Base-by-base conservation (phyloP, 2,113 vertebrate genomes). In the Hypanus sabinus region DNA sequence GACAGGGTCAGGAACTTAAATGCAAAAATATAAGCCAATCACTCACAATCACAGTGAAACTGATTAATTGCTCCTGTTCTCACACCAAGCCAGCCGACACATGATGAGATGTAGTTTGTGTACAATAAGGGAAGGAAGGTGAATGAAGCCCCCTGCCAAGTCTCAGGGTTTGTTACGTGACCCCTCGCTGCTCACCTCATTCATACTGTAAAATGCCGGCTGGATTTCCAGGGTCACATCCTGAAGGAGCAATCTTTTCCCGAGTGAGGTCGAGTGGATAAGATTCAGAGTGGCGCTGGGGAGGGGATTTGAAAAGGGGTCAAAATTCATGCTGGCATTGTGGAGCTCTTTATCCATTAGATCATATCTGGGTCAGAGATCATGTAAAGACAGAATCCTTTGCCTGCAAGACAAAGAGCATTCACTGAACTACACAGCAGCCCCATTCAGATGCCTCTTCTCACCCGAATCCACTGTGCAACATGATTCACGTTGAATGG, bases 281-380 rank as follows among this genome's bases (percentile, higher is more conserved):
- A 36, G 33, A 94, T 77, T 62, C 57, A 22, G 71, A 20, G 88
- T 16, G 36, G 65, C 12, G 71, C 20, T 73, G 20, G 18, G n/a
- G 65, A 36, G 36, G 7, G 90, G 65, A 18, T 3, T 46, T 93
- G 33, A 93, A 93, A 93, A 62, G 85, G 90, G 68, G 90, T 93
- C 91, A 93, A 46, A 93, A 71, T 96, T 96, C 96, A 96, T 94
- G 95, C 95, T 94, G 94, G 94, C 94, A 94, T 4, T 94, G 95
- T 95, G 77, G 94, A 95, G 96, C 95, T 96, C 95, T 96, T 96
- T 95, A 96, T 96, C 96, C 96, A 96, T 97, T 96, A 97, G 96
- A 97, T 97, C 97, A 97, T 97, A 97, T 97, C 96, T 97, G 97
- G 97, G 97, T 97, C 97, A 97, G 96, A 97, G 97, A 97, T 97